Base-by-base conservation (phyloP, 2,797 vertebrate species). In the Chaetodon trifasciatus region DNA sequence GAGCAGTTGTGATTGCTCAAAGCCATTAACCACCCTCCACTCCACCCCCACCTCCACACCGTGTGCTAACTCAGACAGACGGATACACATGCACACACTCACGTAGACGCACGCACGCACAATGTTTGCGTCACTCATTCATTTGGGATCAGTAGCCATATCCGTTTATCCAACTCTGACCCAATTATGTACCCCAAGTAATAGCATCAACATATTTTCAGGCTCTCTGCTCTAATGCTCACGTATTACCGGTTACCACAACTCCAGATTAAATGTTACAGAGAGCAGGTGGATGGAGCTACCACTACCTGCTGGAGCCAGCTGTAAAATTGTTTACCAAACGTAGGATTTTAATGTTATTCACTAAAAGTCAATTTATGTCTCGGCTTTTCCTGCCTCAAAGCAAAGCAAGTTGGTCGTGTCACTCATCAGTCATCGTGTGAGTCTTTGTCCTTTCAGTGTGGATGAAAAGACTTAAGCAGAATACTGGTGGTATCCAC, bases 181-280 rank as follows among this genome's bases (percentile, higher is more conserved):
- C 87, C 63, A 88, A 85, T 92, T 93, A 84, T 89, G 81, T 72
- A 78, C 82, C 81, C 79, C 13, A 8, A 83, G 83, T 93, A 92
- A 91, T 87, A 91, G 88, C 85, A 90, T 94, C 91, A 94, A 93
- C 90, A 91, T 93, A 91, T 90, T 93, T 93, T 87, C 82, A 70
- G 80, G 90, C 74, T 91, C 68, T 89, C 80, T 85, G 47, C 76
- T 74, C 76, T 81, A 88, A 91, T 85, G 66, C 88, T 84, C 52
- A 77, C 19, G 62, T 82, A 79, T 79, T 82, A 74, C 70, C 66
- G 63, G 72, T 88, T 78, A 75, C 53, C 53, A 81, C 65, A 84
- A 81, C 66, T 68, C 15, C 47, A 82, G 84, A 80, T 89, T 77
- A 88, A 53, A 84, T 72, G 23, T 78, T 50, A 81, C 70, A 68